Evolutionary conservation across 1,140 invertebrate genomes (phyloP).

Genomic region (Nymphalis io): DNA sequence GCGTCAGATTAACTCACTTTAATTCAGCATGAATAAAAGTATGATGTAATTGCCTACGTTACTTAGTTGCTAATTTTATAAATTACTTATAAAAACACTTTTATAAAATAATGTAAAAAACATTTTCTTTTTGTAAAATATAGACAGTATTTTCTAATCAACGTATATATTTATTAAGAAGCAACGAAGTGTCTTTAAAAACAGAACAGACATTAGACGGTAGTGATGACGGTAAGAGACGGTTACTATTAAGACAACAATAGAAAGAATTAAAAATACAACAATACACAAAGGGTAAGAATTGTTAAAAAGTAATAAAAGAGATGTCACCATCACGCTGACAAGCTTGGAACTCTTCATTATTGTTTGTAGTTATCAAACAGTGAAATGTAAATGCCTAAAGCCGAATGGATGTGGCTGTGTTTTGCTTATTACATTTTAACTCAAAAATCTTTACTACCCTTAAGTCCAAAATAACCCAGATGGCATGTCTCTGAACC

Average conservation of each 20-base stretch:
- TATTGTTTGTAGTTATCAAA: slow-evolving; percentile 6
- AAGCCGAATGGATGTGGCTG: neutral
- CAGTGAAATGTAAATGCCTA: neutral
- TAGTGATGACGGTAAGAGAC: neutral
- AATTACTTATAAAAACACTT: no score
- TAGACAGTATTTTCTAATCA: no score
- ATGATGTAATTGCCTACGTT: no score
- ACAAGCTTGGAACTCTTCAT: slow-evolving; percentile 3
- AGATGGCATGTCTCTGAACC: no score
- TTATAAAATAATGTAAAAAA: no score
- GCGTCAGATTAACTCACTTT: no score
- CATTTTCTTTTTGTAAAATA: no score
- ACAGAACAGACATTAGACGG: neutral
- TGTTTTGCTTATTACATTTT: neutral
- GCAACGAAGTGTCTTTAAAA: neutral
- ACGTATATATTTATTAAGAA: no score
- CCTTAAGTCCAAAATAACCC: no score
- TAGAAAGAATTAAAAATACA: slow-evolving; percentile 9
- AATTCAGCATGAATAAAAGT: no score
- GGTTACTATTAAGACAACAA: slow-evolving; percentile 11
- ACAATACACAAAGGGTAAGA: slow-evolving; percentile 7
- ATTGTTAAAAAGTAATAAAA: slow-evolving; percentile 3
- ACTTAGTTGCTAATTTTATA: no score
- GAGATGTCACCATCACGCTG: slow-evolving; percentile 1
- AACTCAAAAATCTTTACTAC: no score